phyloP scores from a whole-genome alignment of 2,113 vertebrate genomes.

The Peromyscus leucopus region DNA sequence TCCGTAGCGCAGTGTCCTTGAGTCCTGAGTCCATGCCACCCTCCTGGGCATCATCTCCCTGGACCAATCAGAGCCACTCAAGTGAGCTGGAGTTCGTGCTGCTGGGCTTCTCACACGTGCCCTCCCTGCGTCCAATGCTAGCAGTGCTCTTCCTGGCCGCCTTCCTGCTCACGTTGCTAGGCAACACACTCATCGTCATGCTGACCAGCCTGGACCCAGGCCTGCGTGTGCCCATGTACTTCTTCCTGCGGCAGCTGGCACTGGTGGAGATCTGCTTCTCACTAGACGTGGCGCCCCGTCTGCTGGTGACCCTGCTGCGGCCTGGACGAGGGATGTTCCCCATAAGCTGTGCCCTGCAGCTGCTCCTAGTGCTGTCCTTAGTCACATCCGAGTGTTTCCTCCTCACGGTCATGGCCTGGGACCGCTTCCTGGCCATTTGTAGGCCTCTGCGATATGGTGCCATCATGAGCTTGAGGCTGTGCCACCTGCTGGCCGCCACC shows the following conservation, averaged over 20 bases:
- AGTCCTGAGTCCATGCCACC: background rate
- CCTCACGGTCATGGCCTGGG: constrained; percentile 66
- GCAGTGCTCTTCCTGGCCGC: background rate
- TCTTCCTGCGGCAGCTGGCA: background rate
- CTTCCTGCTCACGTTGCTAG: background rate
- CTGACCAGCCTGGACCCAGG: background rate
- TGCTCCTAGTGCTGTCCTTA: constrained; percentile 15
- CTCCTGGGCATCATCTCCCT: background rate
- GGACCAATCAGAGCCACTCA: background rate
- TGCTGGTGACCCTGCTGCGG: constrained; percentile 12
- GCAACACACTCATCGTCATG: constrained; percentile 56
- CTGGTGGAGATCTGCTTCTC: constrained; percentile 36
- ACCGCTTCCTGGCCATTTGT: constrained; percentile 28
- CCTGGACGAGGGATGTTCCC: background rate
- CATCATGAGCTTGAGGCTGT: background rate
- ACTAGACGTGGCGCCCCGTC: constrained; percentile 2
- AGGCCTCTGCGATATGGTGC: constrained; percentile 42
- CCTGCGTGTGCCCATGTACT: background rate
- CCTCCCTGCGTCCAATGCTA: background rate
- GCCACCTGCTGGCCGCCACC: background rate
- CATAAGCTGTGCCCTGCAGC: constrained; percentile 48
- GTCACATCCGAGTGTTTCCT: constrained; percentile 61
- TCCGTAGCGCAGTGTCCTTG: background rate
- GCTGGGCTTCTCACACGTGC: background rate
- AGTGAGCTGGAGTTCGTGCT: background rate